Conservation (phyloP, 1,140 invertebrate species). For the Listronotus bonariensis region DNA sequence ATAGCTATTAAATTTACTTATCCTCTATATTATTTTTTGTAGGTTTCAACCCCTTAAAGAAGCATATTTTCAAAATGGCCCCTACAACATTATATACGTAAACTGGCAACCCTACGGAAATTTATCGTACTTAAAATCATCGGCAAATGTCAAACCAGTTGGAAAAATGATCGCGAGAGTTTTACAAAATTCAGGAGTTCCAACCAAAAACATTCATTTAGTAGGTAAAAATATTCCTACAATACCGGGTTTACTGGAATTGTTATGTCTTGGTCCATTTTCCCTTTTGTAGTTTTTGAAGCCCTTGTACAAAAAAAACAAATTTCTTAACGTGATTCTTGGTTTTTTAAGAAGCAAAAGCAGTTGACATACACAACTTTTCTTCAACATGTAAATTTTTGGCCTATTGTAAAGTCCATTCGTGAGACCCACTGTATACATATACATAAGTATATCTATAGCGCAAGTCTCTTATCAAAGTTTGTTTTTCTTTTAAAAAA, state of each 20-base stretch:
- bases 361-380: too few species aligned
- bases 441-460: constrained; percentile 73
- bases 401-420: too few species aligned
- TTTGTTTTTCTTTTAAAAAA: too few species aligned
- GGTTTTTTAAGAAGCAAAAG: too few species aligned
- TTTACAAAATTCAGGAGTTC: constrained; percentile 28
- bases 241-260: too few species aligned
- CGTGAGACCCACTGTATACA: constrained; percentile 74
- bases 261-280: too few species aligned
- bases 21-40: neutral
- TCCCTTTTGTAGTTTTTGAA: too few species aligned
- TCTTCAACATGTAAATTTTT: too few species aligned
- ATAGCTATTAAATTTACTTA: too few species aligned
- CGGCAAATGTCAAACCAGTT: constrained; percentile 38
- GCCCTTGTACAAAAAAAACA: too few species aligned
- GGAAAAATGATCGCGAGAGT: constrained; percentile 42
- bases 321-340: too few species aligned
- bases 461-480: too few species aligned
- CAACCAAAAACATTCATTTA: constrained; percentile 36
- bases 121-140: constrained; percentile 31
- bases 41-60: constrained; percentile 34
- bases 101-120: constrained; percentile 56
- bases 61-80: constrained; percentile 59
- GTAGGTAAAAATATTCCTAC: constrained; percentile 31
- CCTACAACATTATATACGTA: constrained; percentile 66